These are phyloP conservation scores for Hippopotamyrus pictus DNA, from an alignment of 2,797 vertebrate genomes.

Conservation along the genomic window DNA sequence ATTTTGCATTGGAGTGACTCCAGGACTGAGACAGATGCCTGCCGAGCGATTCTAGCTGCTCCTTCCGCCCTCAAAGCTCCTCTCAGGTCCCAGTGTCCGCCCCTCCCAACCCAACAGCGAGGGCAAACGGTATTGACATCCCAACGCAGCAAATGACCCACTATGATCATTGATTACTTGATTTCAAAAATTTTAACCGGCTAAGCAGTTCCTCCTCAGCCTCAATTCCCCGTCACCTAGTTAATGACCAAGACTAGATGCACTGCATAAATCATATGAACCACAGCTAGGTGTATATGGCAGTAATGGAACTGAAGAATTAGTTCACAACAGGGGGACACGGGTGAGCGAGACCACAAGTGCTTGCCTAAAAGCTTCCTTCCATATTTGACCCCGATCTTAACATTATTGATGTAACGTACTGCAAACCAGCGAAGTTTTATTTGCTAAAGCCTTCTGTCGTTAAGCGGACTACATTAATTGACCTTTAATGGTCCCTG, in stretches of 20 bases:
- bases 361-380: not conserved
- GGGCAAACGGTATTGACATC: not conserved
- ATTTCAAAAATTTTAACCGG: not conserved
- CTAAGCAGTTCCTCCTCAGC: not conserved
- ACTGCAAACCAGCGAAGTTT: not conserved
- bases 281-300: not conserved
- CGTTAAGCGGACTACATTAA: slow-evolving; percentile 7
- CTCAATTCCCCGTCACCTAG: not conserved
- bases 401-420: not conserved
- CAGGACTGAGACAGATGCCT: slow-evolving; percentile 41
- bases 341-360: not conserved
- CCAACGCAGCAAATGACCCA: slow-evolving; percentile 25
- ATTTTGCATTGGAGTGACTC: slow-evolving; percentile 49
- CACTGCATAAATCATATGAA: not conserved
- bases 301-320: slow-evolving; percentile 34
- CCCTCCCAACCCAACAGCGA: not conserved
- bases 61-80: not conserved
- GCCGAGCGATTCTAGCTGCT: not conserved
- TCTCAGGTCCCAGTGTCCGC: not conserved
- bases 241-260: not conserved
- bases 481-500: slow-evolving; percentile 12
- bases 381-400: not conserved
- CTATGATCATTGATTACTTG: not conserved
- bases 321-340: slow-evolving; percentile 19
- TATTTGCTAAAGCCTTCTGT: not conserved